These are phyloP conservation scores for Rhingia campestris DNA, from an alignment of 2,888 invertebrate genomes.

Conservation along the genomic window DNA sequence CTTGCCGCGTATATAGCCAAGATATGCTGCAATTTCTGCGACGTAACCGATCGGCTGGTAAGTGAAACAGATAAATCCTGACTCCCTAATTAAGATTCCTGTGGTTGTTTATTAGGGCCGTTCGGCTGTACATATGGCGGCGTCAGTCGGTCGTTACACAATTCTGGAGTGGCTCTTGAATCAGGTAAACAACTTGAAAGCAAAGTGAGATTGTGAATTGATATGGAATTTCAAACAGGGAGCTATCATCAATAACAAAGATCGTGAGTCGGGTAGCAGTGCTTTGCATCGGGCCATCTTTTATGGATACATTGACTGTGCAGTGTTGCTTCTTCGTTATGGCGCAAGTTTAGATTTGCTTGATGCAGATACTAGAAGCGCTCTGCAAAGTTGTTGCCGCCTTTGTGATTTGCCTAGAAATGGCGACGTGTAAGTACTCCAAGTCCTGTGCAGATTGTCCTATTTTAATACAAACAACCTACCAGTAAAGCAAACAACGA, in stretches of 20 bases:
- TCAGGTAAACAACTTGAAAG: conserved; percentile 79
- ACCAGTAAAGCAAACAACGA: conserved; percentile 83
- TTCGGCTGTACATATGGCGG: conserved; percentile 90
- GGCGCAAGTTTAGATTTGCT: conserved; percentile 82
- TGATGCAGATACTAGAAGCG: conserved; percentile 79
- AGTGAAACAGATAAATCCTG: conserved; percentile 65
- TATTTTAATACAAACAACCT: not conserved
- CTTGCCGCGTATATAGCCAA: conserved; percentile 85
- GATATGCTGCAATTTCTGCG: conserved; percentile 85
- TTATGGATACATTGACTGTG: conserved; percentile 91
- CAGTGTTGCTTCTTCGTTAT: conserved; percentile 87
- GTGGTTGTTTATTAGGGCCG: conserved; percentile 84
- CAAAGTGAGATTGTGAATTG: not conserved
- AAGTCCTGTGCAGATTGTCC: too few species aligned
- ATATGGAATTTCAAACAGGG: conserved; percentile 75
- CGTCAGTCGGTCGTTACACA: conserved; percentile 88
- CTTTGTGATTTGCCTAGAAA: conserved; percentile 81
- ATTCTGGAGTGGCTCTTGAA: conserved; percentile 90
- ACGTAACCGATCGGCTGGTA: conserved; percentile 85
- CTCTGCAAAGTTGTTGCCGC: conserved; percentile 80
- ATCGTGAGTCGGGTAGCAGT: conserved; percentile 86
- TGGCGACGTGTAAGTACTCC: conserved; percentile 61
- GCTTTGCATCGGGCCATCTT: conserved; percentile 91
- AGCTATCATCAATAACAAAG: conserved; percentile 79
- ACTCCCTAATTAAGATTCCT: not conserved